Evolutionary conservation across 2,888 invertebrate genomes (phyloP), one percentile per base, ranked within the genome.

Genomic region (Gasteruption jaculator): DNA sequence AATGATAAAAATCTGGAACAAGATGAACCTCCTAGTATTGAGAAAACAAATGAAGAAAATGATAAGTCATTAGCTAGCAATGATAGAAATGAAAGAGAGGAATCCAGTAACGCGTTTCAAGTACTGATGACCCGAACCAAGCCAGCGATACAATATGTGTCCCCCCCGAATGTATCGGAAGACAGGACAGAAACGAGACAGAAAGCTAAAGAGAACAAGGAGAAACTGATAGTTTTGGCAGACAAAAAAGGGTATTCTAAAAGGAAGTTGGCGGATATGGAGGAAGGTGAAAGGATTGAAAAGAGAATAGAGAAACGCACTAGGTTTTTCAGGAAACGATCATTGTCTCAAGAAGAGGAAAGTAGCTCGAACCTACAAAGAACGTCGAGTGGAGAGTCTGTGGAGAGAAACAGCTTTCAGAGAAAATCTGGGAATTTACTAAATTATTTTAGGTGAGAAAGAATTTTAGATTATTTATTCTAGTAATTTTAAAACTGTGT

Each of bases 191-290:
- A 52, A 20, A 45, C 49, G 20, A 33, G 1, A 22, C 15, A 1
- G 39, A 55, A 11, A 41, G 50, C n/a, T 4, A 57, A 52, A 36
- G 37, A 29, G 1, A 57, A 48, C 29, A 54, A 51, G 22, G 56
- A 62, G 19, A 63, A 50, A 27, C 38, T 63, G 2, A 43, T 47
- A 59, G 76, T 76, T 47, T 79, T 83, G 80, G 79, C 83, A 7
- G 78, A 82, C 50, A 73, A 74, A 15, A 85, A 82, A 60, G 82
- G 82, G 2, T 73, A 74, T 33, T 45, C 73, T 1, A 83, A 81
- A 50, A 73, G 79, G 43, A 80, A 81, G 65, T 52, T 74, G 2
- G 75, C 77, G 20, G 78, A 79, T 21, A 74, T 78, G 43, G 74
- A 76, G 30, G 74, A 78, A 38, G 80, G 78, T 33, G 74, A 74